A percentile compares a stretch with the other conserved stretches of the same genome.
phyloP scores from a whole-genome alignment of 1,140 invertebrate genomes.

The Drosophila pallidifrons region DNA sequence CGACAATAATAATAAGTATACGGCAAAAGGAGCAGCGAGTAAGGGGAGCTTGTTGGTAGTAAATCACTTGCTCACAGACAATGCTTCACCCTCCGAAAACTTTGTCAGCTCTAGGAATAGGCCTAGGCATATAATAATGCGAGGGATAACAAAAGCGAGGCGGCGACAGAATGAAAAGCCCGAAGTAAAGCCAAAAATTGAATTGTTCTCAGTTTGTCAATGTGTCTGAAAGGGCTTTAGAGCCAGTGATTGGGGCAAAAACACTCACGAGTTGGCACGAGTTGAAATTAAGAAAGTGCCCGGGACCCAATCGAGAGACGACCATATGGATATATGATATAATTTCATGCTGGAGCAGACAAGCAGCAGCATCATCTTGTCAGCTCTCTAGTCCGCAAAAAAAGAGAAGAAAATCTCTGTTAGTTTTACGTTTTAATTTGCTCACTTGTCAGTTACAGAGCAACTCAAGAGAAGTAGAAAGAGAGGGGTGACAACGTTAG shows the following conservation, averaged over 20 bases:
- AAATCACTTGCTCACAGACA: constrained; percentile 56
- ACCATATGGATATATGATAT: constrained; percentile 46
- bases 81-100: neutral
- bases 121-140: constrained; percentile 6
- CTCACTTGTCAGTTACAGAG: constrained; percentile 49
- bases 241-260: neutral
- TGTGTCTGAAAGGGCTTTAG: constrained; percentile 53
- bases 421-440: constrained; percentile 54
- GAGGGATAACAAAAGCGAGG: constrained; percentile 42
- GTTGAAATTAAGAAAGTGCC: constrained; percentile 4
- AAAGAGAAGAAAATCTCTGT: constrained; percentile 33
- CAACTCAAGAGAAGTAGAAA: neutral
- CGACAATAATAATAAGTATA: constrained; percentile 64
- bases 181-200: constrained; percentile 51
- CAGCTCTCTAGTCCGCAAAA: constrained; percentile 13
- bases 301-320: constrained; percentile 11
- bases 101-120: constrained; percentile 1
- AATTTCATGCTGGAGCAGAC: constrained; percentile 38
- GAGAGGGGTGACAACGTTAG: neutral
- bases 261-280: neutral
- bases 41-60: constrained; percentile 27
- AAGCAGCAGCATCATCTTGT: constrained; percentile 41
- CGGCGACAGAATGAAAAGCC: constrained; percentile 27
- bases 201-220: constrained; percentile 61
- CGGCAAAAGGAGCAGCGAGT: constrained; percentile 16